Evolutionary conservation across 2,113 vertebrate genomes (phyloP).

Genomic region (Procavia capensis): DNA sequence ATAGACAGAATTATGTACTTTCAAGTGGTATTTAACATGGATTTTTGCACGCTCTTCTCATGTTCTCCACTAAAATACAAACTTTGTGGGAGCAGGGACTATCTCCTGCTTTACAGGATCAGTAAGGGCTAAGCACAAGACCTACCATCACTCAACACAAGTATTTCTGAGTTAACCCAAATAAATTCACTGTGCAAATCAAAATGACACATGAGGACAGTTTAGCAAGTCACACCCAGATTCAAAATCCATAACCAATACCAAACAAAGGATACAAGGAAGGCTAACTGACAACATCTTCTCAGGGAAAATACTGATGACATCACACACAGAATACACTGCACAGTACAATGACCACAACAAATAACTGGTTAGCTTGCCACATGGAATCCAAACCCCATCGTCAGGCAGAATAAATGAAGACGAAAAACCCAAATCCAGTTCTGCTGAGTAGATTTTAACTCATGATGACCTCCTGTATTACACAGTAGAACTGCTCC

Average conservation of each 20-base stretch:
- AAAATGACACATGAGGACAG: neutral
- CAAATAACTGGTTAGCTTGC: neutral
- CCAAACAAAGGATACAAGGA: constrained; percentile 2
- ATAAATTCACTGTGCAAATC: neutral
- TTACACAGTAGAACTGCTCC: no score
- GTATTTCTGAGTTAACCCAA: neutral
- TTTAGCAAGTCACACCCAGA: neutral
- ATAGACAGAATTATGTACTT: neutral
- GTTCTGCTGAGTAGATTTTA: no score
- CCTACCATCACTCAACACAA: neutral
- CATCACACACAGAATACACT: neutral
- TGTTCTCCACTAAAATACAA: neutral
- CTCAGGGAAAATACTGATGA: neutral
- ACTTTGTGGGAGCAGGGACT: neutral
- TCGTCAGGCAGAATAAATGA: neutral
- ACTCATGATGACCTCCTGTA: no score
- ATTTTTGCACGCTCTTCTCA: neutral
- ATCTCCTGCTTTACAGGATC: neutral
- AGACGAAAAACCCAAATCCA: no score
- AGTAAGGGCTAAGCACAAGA: neutral
- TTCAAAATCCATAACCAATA: neutral
- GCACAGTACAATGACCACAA: neutral
- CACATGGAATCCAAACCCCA: neutral
- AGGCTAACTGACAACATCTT: neutral
- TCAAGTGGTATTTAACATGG: neutral